Conservation (phyloP, 1,140 invertebrate genomes). For the Drosophila arizonae region DNA sequence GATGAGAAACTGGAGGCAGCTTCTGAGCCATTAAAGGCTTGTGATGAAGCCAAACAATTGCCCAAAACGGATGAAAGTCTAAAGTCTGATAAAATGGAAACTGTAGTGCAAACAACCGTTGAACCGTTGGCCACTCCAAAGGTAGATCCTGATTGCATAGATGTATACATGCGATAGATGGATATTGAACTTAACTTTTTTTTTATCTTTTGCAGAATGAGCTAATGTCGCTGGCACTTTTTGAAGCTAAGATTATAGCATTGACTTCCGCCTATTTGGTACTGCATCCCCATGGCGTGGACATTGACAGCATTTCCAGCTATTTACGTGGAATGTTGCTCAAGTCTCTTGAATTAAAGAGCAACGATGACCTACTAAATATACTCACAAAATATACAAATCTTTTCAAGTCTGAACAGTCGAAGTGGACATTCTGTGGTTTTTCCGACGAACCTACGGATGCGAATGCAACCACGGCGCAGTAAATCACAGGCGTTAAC, state of each 20-base stretch:
- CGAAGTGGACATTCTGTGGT: slow-evolving; percentile 88
- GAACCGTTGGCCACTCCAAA: slow-evolving; percentile 1
- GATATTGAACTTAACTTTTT: not conserved
- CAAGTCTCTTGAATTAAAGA: slow-evolving; percentile 85
- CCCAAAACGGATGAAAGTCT: slow-evolving; percentile 29
- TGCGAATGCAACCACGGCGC: slow-evolving; percentile 26
- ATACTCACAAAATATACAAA: slow-evolving; percentile 89
- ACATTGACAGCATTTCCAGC: slow-evolving; percentile 92
- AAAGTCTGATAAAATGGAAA: slow-evolving; percentile 16
- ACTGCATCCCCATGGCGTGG: slow-evolving; percentile 94
- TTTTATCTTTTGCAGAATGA: slow-evolving; percentile 18
- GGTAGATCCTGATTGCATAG: slow-evolving; percentile 16
- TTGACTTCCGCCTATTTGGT: slow-evolving; percentile 92
- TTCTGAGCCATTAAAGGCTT: not conserved
- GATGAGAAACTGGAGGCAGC: slow-evolving; percentile 62
- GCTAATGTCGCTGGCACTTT: slow-evolving; percentile 83
- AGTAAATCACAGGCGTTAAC: slow-evolving; percentile 17
- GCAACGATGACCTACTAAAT: slow-evolving; percentile 87
- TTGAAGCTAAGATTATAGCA: slow-evolving; percentile 89
- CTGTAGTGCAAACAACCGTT: not conserved
- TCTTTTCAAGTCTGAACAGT: slow-evolving; percentile 86
- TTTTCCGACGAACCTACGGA: slow-evolving; percentile 81
- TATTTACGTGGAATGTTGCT: slow-evolving; percentile 89
- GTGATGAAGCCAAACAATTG: slow-evolving; percentile 15
- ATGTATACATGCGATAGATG: not conserved